Evolutionary conservation across 2,888 invertebrate species (phyloP), one percentile per base, ranked within the genome.

Genomic region (Apotomis betuletana): DNA sequence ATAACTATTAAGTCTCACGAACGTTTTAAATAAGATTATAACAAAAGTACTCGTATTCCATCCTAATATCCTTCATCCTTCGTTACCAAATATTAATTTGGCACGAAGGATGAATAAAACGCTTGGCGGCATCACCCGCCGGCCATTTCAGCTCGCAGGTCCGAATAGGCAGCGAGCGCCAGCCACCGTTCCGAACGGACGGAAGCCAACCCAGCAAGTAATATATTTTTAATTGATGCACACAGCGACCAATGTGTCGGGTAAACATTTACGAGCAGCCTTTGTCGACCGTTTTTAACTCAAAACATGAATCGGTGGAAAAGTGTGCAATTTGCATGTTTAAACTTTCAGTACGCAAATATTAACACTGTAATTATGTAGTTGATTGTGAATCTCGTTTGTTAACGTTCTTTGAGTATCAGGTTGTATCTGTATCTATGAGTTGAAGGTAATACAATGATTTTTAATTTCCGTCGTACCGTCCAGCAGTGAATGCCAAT

Each of bases 151-250:
- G 65, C 55, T n/a, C 36, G 65, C 55, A 55, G 15, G 54, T 65
- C 46, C 12, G 65, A 65, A 65, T 57, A 55, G 9, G 15, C 65
- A 36, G 57, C 55, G 55, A 55, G 55, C 38, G 44, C 10, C 77
- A 59, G 75, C 78, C 75, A 80, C 77, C 79, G 80, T 74, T 80
- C 77, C 82, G 81, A 78, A 81, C 80, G 80, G 81, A 75, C 87
- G 88, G 87, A 88, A 87, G 87, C 86, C 83, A 84, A 80, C 80
- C 81, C 85, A 77, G 83, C 85, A 86, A 87, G 88, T 89, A 88
- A 89, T 90, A 90, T 88, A 90, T 90, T 90, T 91, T 92, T 90
- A 92, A 92, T 92, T 90, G 90, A 89, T 90, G 91, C 89, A 88
- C 86, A 85, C 87, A 83, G 80, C 83, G 80, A 78, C 83, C 87